Base-by-base conservation (phyloP, 1,140 invertebrate species). In the Heliconius melpomene region DNA sequence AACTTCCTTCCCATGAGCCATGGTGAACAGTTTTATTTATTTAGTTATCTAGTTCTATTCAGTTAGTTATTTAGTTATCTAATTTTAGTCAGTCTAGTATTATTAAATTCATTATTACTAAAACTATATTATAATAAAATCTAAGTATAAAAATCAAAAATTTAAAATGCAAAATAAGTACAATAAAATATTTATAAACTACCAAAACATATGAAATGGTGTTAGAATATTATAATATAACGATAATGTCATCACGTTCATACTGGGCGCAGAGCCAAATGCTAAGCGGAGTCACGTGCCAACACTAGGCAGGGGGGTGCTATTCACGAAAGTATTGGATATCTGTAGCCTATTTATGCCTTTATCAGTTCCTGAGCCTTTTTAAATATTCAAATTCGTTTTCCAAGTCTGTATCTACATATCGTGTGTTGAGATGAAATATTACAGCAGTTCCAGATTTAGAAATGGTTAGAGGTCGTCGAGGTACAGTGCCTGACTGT, bases 241-340 rank as follows among this genome's bases (percentile, higher is more conserved):
- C 60, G 60, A 66, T 66, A 66, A 66, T 29, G 60, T 66, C 60
- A 66, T 66, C 60, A 29, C 60, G 60, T 66, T 66, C 26, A 7
- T 29, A 74, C 52, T 72, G 72, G 77, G 77, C 70, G 54, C 26
- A 8, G 23, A 52, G 77, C 77, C 77, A 78, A 78, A 38, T 29
- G 71, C 38, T 73, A 66, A 73, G 54, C 54, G 71, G 54, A 74
- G 77, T 78, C 71, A 72, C 72, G 77, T 78, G 77, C 77, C 77
- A 78, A 73, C 72, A 60, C 38, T 60, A 71, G 16, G 32, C 52
- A 23, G 72, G 23, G 60, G 26, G 29, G 60, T 66, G 60, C 60
- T 66, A 66, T 74, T 66, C 60, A 66, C 60, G 26, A 29, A 29
- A 3, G 60, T 66, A 66, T 66, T 66, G 26, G 60, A 29, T 66